Percentiles rank a stretch among this genome's conserved stretches.
Conservation (phyloP, 2,888 invertebrate species). For the Tiliacea aurago region DNA sequence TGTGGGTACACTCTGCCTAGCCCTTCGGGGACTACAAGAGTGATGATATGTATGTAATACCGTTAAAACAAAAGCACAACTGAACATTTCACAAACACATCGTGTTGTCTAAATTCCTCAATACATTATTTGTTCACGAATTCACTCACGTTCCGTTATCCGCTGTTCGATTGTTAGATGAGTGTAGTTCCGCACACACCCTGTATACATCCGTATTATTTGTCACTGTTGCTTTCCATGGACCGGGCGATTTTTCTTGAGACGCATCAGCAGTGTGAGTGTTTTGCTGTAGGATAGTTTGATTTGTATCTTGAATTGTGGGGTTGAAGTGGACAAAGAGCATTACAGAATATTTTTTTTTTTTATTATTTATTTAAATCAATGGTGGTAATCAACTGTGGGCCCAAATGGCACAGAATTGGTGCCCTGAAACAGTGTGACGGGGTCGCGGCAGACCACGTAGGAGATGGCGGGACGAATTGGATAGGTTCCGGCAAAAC, state of each 20-base stretch:
- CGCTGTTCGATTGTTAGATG: conserved; percentile 55
- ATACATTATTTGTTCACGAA: conserved; percentile 53
- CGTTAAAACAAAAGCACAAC: conserved; percentile 5
- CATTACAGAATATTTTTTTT: background rate
- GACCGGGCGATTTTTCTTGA: conserved; percentile 65
- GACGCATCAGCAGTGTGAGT: conserved; percentile 31
- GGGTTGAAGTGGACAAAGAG: background rate
- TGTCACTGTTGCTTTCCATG: conserved; percentile 61
- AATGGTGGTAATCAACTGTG: too few relatives aligned
- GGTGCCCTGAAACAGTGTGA: too few relatives aligned
- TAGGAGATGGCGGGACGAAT: too few relatives aligned
- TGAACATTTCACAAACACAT: conserved; percentile 32
- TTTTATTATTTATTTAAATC: background rate
- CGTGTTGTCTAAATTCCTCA: conserved; percentile 20
- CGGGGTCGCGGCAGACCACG: too few relatives aligned
- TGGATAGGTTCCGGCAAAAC: too few relatives aligned
- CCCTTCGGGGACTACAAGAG: too few relatives aligned
- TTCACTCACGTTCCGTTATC: conserved; percentile 61
- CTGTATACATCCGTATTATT: conserved; percentile 59
- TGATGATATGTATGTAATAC: background rate
- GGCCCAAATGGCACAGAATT: too few relatives aligned
- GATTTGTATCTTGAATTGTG: conserved; percentile 39
- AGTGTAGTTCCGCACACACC: conserved; percentile 50
- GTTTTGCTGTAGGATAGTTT: conserved; percentile 27
- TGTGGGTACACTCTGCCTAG: too few relatives aligned